These are phyloP conservation scores for Cyanocitta stelleri DNA, from an alignment of 2,113 vertebrate genomes.

Conservation along the genomic window DNA sequence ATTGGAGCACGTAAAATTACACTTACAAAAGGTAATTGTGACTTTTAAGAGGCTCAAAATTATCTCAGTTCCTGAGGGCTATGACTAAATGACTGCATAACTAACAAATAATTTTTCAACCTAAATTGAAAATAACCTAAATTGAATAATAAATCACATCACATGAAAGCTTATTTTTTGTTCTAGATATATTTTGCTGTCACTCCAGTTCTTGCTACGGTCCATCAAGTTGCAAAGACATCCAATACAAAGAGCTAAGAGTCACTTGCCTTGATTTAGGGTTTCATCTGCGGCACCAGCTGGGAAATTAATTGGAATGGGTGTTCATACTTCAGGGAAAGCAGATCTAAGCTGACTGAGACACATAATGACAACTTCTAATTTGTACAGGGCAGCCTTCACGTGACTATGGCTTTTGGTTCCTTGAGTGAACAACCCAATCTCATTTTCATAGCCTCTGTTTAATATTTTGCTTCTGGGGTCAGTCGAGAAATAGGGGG, in stretches of 20 bases:
- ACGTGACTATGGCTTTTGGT: background rate
- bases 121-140: background rate
- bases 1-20: background rate
- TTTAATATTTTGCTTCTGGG: background rate
- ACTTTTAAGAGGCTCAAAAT: background rate
- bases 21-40: background rate
- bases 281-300: background rate
- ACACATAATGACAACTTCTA: background rate
- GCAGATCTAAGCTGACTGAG: background rate
- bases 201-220: background rate
- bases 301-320: background rate
- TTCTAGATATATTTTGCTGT: background rate
- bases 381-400: background rate
- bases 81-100: background rate
- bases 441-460: background rate
- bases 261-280: conserved; percentile 14
- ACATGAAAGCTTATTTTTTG: background rate
- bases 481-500: background rate
- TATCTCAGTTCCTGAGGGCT: background rate
- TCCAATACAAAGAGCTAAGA: background rate
- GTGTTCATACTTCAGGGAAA: background rate
- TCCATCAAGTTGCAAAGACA: background rate
- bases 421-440: background rate
- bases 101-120: conserved; percentile 26
- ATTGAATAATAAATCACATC: conserved; percentile 15